Conservation (phyloP, 2,888 invertebrate species). For the Trichogramma evanescens region DNA sequence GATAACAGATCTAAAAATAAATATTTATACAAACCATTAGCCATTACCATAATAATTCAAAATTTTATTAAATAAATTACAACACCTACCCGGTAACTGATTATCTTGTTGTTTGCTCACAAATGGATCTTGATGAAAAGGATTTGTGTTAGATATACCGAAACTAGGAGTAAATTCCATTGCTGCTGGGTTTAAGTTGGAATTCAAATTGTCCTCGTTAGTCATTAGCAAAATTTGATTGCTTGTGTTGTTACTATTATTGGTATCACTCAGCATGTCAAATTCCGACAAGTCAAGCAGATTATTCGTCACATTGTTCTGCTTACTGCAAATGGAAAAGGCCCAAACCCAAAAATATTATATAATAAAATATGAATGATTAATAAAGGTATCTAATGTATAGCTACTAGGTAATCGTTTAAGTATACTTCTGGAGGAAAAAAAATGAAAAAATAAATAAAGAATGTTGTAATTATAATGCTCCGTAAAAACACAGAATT, state of each 20-base stretch:
- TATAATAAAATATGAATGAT: too few species aligned
- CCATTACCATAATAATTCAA: constrained; percentile 1
- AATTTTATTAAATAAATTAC: constrained; percentile 6
- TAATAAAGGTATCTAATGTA: too few species aligned
- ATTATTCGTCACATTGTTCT: constrained; percentile 52
- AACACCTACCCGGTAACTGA: constrained; percentile 41
- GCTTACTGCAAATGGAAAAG: constrained; percentile 45
- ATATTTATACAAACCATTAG: neutral
- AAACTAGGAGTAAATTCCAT: constrained; percentile 42
- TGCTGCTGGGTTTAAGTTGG: constrained; percentile 44
- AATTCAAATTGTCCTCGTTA: constrained; percentile 45
- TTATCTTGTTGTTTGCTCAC: constrained; percentile 43
- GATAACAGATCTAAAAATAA: neutral
- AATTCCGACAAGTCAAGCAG: constrained; percentile 50
- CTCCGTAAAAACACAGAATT: too few species aligned
- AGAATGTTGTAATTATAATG: too few species aligned
- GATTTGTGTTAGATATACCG: constrained; percentile 41
- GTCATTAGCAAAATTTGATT: constrained; percentile 43
- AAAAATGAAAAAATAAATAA: too few species aligned
- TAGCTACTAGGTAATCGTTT: too few species aligned
- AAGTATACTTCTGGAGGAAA: too few species aligned
- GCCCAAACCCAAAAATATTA: constrained; percentile 27
- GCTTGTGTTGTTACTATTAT: constrained; percentile 29
- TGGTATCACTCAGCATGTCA: constrained; percentile 46
- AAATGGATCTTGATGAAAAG: constrained; percentile 42